Conservation (phyloP, 2,797 vertebrate species). For the Scleropages formosus region DNA sequence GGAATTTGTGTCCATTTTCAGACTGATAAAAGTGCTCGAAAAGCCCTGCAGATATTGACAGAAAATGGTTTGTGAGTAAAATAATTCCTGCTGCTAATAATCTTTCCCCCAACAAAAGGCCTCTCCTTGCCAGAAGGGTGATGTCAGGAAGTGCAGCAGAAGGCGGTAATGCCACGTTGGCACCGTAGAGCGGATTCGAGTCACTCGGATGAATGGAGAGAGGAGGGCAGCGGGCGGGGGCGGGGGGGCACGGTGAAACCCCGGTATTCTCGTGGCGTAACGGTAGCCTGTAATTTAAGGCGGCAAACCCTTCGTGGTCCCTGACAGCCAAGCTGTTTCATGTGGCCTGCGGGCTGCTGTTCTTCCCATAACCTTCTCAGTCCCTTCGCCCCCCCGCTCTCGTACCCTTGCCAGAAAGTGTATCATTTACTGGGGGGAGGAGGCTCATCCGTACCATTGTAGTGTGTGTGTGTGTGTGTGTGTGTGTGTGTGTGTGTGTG, state of each 20-base stretch:
- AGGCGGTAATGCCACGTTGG: slow-evolving; percentile 52
- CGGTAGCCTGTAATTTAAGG: slow-evolving; percentile 67
- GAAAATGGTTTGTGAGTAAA: not conserved
- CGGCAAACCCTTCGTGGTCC: slow-evolving; percentile 50
- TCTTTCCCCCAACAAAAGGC: not conserved
- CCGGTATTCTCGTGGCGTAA: slow-evolving; percentile 57
- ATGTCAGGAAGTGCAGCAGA: slow-evolving; percentile 14
- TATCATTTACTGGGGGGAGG: slow-evolving; percentile 72
- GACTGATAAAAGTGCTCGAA: not conserved
- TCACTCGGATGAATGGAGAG: slow-evolving; percentile 59
- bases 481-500: slow-evolving; percentile 5
- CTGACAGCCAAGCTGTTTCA: slow-evolving; percentile 58
- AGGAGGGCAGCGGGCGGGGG: slow-evolving; percentile 54
- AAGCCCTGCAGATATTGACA: not conserved
- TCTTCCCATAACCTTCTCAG: slow-evolving; percentile 15
- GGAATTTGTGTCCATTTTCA: no score
- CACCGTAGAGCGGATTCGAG: slow-evolving; percentile 57
- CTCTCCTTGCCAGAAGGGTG: no score
- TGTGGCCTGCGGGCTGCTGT: slow-evolving; percentile 53
- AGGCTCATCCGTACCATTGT: slow-evolving; percentile 73
- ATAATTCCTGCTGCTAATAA: not conserved
- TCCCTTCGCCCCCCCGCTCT: not conserved
- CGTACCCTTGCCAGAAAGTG: slow-evolving; percentile 51
- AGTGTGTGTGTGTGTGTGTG: not conserved
- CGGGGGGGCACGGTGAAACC: slow-evolving; percentile 56